phyloP scores from a whole-genome alignment of 2,888 invertebrate genomes.

The Anorthoa munda region DNA sequence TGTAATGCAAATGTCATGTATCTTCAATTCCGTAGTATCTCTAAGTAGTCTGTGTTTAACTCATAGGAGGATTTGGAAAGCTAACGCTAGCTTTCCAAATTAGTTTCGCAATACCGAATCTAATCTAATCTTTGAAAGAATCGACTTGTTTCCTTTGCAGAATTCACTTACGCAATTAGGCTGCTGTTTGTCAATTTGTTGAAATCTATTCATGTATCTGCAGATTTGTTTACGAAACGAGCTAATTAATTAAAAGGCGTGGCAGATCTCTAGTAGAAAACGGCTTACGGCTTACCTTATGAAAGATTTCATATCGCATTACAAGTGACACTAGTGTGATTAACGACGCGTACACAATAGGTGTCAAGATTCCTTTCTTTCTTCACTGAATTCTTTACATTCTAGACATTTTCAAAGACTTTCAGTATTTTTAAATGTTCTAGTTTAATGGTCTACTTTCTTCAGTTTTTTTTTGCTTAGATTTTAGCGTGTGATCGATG shows the following conservation, averaged over 20 bases:
- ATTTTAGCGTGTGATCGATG: slow-evolving; percentile 13
- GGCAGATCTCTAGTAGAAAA: slow-evolving; percentile 45
- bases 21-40: too few relatives aligned
- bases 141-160: too few relatives aligned
- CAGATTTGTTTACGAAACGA: not conserved
- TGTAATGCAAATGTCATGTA: too few relatives aligned
- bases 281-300: slow-evolving; percentile 14
- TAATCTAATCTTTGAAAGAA: too few relatives aligned
- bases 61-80: too few relatives aligned
- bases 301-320: slow-evolving; percentile 46
- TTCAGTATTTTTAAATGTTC: slow-evolving; percentile 34
- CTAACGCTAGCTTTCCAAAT: too few relatives aligned
- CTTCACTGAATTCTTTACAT: slow-evolving; percentile 22
- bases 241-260: not conserved
- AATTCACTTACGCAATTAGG: too few relatives aligned
- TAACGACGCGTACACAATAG: slow-evolving; percentile 45
- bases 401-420: slow-evolving; percentile 35
- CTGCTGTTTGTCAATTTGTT: too few relatives aligned
- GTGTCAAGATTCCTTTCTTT: slow-evolving; percentile 35
- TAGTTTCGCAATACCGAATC: too few relatives aligned
- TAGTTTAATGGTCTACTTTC: slow-evolving; percentile 42
- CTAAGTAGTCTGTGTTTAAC: too few relatives aligned
- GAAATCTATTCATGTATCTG: not conserved
- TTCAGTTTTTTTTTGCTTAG: not conserved
- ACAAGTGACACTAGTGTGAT: slow-evolving; percentile 50